A percentile compares a stretch with the other conserved stretches of the same genome.
Evolutionary conservation across 2,797 vertebrate species (phyloP).

Genomic region (Cyprinella venusta): DNA sequence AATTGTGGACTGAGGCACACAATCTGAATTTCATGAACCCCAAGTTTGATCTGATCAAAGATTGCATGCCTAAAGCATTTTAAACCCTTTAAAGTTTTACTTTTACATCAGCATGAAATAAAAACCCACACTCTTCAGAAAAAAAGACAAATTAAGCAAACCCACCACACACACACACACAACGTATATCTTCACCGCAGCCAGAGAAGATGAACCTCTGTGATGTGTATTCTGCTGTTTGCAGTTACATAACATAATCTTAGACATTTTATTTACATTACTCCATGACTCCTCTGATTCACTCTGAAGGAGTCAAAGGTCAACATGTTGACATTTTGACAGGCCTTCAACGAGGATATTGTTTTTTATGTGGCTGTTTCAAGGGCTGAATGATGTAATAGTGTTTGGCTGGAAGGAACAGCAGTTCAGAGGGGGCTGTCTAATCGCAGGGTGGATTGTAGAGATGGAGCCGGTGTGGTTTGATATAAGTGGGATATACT

Average conservation of each 20-base stretch:
- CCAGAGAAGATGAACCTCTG: background rate
- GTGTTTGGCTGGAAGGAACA: constrained; percentile 29
- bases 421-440: constrained; percentile 2
- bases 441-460: background rate
- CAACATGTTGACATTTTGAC: constrained; percentile 47
- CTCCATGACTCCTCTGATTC: constrained; percentile 37
- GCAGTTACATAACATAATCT: constrained; percentile 19
- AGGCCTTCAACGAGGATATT: background rate
- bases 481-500: constrained; percentile 1
- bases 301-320: constrained; percentile 37
- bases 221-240: background rate
- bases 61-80: constrained; percentile 35
- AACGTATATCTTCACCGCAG: background rate
- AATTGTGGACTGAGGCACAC: constrained; percentile 3
- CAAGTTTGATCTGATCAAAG: constrained; percentile 54
- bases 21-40: constrained; percentile 49
- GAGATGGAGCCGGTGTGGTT: background rate
- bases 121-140: constrained; percentile 23
- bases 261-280: constrained; percentile 31
- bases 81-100: constrained; percentile 5
- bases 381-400: constrained; percentile 34
- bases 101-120: constrained; percentile 23
- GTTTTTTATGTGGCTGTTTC: constrained; percentile 6
- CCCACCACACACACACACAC: background rate
- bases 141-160: background rate